These are phyloP conservation scores for Pomacea maculata DNA, from an alignment of 1,140 invertebrate species.

Conservation along the genomic window DNA sequence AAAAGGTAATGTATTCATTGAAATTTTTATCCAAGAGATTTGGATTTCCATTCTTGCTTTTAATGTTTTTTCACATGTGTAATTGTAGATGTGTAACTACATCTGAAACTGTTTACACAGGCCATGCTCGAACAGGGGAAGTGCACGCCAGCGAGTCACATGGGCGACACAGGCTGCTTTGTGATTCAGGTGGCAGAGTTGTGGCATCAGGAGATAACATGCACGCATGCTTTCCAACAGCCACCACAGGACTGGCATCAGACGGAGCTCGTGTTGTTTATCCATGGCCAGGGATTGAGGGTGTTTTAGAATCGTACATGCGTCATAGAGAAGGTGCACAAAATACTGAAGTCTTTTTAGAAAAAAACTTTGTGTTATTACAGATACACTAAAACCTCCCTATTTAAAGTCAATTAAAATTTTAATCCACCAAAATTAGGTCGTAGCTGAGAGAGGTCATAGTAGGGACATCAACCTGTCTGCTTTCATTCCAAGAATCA, in stretches of 20 bases:
- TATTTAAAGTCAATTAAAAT: too few relatives aligned
- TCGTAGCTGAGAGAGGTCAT: too few relatives aligned
- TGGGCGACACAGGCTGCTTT: background rate
- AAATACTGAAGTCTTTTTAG: background rate
- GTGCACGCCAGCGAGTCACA: background rate
- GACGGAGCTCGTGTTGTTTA: constrained; percentile 1
- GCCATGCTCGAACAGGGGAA: background rate
- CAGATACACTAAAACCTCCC: too few relatives aligned
- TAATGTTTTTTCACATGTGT: background rate
- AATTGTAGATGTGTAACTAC: too few relatives aligned
- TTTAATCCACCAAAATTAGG: too few relatives aligned
- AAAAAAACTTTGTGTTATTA: too few relatives aligned
- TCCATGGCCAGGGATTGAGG: constrained; percentile 60
- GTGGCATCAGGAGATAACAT: background rate
- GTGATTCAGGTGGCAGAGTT: background rate
- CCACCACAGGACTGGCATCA: background rate
- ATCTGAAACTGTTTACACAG: background rate
- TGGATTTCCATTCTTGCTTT: background rate
- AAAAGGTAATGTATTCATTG: too few relatives aligned
- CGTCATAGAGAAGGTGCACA: constrained; percentile 60
- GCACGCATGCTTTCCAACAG: background rate
- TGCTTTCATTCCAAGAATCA: too few relatives aligned
- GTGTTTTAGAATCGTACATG: constrained; percentile 64
- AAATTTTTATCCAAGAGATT: too few relatives aligned
- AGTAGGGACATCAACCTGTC: too few relatives aligned